Evolutionary conservation across 1,140 invertebrate genomes (phyloP), one percentile per base, ranked within the genome.

Genomic region (Drosophila virilis): DNA sequence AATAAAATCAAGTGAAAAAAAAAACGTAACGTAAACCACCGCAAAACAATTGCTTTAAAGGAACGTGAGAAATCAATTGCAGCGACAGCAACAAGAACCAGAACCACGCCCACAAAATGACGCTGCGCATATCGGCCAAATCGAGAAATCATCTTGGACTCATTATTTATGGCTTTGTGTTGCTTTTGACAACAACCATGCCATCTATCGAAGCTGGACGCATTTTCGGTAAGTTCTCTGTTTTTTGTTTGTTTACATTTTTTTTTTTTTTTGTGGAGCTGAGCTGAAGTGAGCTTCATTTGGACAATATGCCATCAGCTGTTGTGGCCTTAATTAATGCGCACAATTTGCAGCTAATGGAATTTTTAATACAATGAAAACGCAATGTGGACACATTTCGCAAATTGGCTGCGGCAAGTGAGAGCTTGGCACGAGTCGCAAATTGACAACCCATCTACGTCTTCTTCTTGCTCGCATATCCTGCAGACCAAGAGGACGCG

Each of bases 121-220:
- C 83, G 88, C 72, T 78, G 77, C 78, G 90, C 80, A 90, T 91
- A 78, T 86, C 83, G 74, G 81, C 73, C 64, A 88, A 79, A 91
- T 80, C 72, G 71, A 74, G 86, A 78, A 85, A 91, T 89, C 80
- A 90, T 89, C 84, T 80, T 69, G 86, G 71, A 65, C 83, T 89
- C 78, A 91, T 91, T 78, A 90, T 89, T 78, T 82, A 88, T 70
- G 84, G 78, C 73, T 77, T 85, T 71, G 76, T 90, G 52, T 69
- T 78, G 60, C 65, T 91, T 68, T 58, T 91, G 67, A 74, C 74
- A 70, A 78, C 80, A 77, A 76, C 74, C 57, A 55, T 69, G 73
- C 78, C 85, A 33, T 52, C 48, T 32, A 57, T 74, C 28, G 73
- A 78, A 61, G 90, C 90, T 43, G 90, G 90, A 55, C 90, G 90